Evolutionary conservation across 1,140 invertebrate genomes (phyloP).

Genomic region (Steinernema khuongi): DNA sequence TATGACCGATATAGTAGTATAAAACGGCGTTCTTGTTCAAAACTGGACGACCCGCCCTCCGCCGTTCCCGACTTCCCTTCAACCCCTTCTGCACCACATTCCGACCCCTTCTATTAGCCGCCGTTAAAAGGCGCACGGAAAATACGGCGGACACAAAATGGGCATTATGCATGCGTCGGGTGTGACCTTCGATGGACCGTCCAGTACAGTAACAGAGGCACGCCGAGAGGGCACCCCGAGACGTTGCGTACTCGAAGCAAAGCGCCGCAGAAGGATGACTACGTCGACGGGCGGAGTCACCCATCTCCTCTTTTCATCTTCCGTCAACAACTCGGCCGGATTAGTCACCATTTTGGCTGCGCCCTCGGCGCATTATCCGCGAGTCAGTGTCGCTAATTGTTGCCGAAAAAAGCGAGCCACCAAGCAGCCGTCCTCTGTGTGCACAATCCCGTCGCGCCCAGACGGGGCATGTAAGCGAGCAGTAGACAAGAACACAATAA

Average conservation of each 20-base stretch:
- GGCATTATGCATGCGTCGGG: neutral
- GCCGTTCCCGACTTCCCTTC: neutral
- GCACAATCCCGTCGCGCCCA: neutral
- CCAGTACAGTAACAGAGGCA: neutral
- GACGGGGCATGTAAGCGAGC: neutral
- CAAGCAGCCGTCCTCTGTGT: neutral
- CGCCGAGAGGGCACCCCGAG: too few relatives aligned
- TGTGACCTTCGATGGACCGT: neutral
- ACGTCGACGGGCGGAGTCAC: neutral
- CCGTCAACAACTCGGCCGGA: neutral
- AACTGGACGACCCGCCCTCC: neutral
- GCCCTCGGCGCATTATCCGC: conserved; percentile 4
- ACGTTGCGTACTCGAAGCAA: neutral
- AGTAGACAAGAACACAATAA: neutral
- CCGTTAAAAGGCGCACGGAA: neutral
- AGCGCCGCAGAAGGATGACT: neutral
- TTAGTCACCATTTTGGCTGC: conserved; percentile 11
- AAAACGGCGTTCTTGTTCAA: neutral
- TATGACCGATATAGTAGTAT: conserved; percentile 7
- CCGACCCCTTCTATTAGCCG: neutral
- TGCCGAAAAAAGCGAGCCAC: conserved; percentile 14
- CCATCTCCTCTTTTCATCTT: neutral
- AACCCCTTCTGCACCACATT: neutral
- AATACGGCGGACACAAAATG: neutral
- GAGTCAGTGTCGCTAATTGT: conserved; percentile 9